phyloP scores from a whole-genome alignment of 1,140 invertebrate genomes.

The Phenacoccus solenopsis region DNA sequence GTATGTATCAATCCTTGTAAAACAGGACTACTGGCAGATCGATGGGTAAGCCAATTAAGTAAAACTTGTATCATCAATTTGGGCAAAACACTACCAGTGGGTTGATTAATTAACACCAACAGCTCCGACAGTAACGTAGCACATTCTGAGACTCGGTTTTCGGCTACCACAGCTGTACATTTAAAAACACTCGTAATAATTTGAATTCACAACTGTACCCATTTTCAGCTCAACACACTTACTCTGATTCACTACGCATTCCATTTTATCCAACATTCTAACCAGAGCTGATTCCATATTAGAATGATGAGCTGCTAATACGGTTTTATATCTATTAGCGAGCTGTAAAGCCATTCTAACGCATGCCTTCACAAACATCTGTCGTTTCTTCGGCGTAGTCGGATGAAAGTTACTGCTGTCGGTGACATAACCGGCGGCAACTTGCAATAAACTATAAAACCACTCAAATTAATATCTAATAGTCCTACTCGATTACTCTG shows the following conservation, averaged over 20 bases:
- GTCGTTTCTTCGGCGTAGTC: slow-evolving; percentile 42
- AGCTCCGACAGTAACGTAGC: slow-evolving; percentile 38
- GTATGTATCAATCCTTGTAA: slow-evolving; percentile 36
- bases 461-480: neutral
- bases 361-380: slow-evolving; percentile 44
- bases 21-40: slow-evolving; percentile 37
- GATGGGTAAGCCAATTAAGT: slow-evolving; percentile 32
- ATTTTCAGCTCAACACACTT: slow-evolving; percentile 27
- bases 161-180: slow-evolving; percentile 35
- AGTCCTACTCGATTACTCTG: neutral
- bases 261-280: slow-evolving; percentile 45
- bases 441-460: slow-evolving; percentile 41
- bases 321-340: slow-evolving; percentile 36
- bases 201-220: neutral
- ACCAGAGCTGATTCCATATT: slow-evolving; percentile 40
- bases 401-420: slow-evolving; percentile 36
- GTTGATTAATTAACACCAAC: slow-evolving; percentile 37
- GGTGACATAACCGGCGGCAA: slow-evolving; percentile 43
- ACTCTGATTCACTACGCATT: slow-evolving; percentile 42
- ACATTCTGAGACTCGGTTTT: slow-evolving; percentile 40
- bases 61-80: slow-evolving; percentile 27
- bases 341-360: slow-evolving; percentile 38
- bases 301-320: slow-evolving; percentile 37
- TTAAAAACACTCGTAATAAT: slow-evolving; percentile 20
- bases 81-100: slow-evolving; percentile 25